These are phyloP conservation scores for Macheiramphus alcinus DNA, from an alignment of 2,113 vertebrate genomes.

Conservation along the genomic window DNA sequence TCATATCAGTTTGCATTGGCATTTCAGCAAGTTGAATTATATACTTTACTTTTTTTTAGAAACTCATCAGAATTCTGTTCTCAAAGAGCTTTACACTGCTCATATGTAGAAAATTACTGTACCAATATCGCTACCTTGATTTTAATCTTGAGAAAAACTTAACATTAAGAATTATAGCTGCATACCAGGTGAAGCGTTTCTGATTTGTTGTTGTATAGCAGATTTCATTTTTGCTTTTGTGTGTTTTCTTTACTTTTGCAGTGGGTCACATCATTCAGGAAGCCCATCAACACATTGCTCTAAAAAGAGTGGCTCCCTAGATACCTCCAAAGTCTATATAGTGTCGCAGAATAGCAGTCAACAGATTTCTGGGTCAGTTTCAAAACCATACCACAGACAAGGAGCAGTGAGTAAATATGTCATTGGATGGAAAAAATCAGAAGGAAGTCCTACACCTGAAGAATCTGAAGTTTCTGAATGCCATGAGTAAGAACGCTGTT, in stretches of 20 bases:
- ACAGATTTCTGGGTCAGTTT: slow-evolving; percentile 73
- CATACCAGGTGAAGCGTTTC: not conserved
- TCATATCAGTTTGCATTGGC: not conserved
- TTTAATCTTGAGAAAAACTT: not conserved
- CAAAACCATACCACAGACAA: slow-evolving; percentile 81
- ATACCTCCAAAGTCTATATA: slow-evolving; percentile 91
- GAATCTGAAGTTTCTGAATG: slow-evolving; percentile 85
- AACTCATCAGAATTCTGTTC: not conserved
- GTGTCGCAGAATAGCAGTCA: slow-evolving; percentile 79
- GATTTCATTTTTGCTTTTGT: slow-evolving; percentile 14
- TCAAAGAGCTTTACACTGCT: not conserved
- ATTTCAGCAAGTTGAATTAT: not conserved
- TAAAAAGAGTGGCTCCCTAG: slow-evolving; percentile 83
- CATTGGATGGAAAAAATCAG: slow-evolving; percentile 83
- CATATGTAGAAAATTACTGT: not conserved
- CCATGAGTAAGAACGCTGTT: slow-evolving; percentile 76
- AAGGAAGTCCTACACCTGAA: slow-evolving; percentile 82
- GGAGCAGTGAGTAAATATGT: slow-evolving; percentile 76
- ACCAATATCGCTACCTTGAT: not conserved
- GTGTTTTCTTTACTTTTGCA: slow-evolving; percentile 56
- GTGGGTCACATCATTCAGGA: slow-evolving; percentile 90
- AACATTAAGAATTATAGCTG: not conserved
- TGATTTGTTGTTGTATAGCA: not conserved
- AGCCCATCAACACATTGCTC: slow-evolving; percentile 87
- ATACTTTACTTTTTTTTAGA: not conserved